Evolutionary conservation across 1,140 invertebrate species (phyloP), one percentile per base, ranked within the genome.

Genomic region (Anastrepha obliqua): DNA sequence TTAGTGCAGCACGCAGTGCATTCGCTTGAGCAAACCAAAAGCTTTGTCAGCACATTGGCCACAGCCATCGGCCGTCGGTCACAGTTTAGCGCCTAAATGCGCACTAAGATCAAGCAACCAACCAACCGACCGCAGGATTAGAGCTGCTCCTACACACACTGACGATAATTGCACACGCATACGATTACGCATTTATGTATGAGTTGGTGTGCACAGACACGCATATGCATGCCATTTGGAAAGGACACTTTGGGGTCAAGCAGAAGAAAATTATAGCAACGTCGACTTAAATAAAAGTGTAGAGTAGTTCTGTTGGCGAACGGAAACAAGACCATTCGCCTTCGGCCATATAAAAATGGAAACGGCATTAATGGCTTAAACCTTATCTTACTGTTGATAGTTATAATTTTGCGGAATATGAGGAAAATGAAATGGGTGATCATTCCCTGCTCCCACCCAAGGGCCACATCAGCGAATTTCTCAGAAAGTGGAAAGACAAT

Each of bases 231-330:
- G 67, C 4, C 39, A 44, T 55, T 55, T 8, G 51, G 67, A 15
- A 74, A 44, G 42, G 39, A 74, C 67, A 47, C 13, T 74, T 74
- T 74, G 67, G 44, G 42, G 67, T 74, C 67, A 44, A 74, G 39
- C 67, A 74, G 39, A 74, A 47, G 42, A 17, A n/a, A 74, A 47
- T 74, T 74, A 44, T 44, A 11, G 44, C 11, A 55, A 55, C 6
- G 51, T 55, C 29, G 29, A 29, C 29, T 29, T 29, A 29, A 29
- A 29, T 29, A 29, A 29, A 29, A 29, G 29, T 29, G 29, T 29
- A 29, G 29, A 29, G 29, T 29, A 29, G 29, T 29, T 29, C 29
- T 29, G 29, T 29, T 29, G 29, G 29, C 29, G 29, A 29, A 29
- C 29, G 29, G 29, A 29, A 29, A 1, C 29, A 29, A 29, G 29